phyloP scores from a whole-genome alignment of 1,140 invertebrate genomes.

The Heterodera carotae region DNA sequence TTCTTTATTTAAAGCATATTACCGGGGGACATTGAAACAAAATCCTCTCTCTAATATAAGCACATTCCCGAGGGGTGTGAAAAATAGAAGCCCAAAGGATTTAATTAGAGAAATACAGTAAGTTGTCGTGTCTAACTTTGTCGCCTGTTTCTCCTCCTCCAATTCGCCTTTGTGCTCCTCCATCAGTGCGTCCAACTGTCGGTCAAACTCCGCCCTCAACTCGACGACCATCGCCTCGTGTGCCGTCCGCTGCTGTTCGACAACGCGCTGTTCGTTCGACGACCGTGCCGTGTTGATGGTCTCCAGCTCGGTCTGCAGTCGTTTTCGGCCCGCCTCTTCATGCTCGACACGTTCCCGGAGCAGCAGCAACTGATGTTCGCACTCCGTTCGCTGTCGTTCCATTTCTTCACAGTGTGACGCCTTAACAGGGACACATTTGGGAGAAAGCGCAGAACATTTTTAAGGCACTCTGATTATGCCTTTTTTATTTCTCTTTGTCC shows the following conservation, averaged over 20 bases:
- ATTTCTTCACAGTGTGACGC: constrained; percentile 39
- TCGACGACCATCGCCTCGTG: constrained; percentile 54
- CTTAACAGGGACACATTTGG: not conserved
- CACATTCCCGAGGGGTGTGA: no score
- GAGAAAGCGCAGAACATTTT: no score
- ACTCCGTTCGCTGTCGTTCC: constrained; percentile 44
- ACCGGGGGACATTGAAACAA: no score
- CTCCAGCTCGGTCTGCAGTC: constrained; percentile 54
- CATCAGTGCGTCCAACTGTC: constrained; percentile 47
- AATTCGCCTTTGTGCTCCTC: constrained; percentile 55
- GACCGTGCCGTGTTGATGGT: constrained; percentile 32
- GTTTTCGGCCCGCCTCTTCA: constrained; percentile 47
- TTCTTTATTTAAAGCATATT: no score
- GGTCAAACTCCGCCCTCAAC: constrained; percentile 47
- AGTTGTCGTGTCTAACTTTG: constrained; percentile 42
- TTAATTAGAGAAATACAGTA: no score
- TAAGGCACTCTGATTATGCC: no score
- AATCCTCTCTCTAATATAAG: no score
- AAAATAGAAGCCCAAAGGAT: no score
- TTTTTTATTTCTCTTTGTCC: no score
- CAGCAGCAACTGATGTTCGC: constrained; percentile 48
- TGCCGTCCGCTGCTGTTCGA: constrained; percentile 38
- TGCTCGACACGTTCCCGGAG: constrained; percentile 51
- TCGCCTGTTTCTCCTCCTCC: constrained; percentile 62
- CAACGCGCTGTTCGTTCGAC: constrained; percentile 40